Percentiles rank a stretch among this genome's conserved stretches.
phyloP scores from a whole-genome alignment of 2,888 invertebrate species.

The Thecocarcelia acutangulata region DNA sequence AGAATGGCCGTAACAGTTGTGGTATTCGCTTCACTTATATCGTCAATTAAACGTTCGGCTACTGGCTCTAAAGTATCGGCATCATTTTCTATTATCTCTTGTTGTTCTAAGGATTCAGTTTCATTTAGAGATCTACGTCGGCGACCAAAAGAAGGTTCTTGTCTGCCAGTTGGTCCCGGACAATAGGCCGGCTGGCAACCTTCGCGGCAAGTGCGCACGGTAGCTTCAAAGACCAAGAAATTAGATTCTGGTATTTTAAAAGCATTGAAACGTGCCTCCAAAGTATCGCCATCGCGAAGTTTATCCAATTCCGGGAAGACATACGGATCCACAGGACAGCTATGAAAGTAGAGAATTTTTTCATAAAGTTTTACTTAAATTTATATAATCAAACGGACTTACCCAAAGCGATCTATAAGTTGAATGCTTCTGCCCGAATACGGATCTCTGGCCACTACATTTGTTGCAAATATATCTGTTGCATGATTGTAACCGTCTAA shows the following conservation, averaged over 20 bases:
- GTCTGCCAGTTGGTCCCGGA: slow-evolving; percentile 89
- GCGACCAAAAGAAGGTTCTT: slow-evolving; percentile 91
- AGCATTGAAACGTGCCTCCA: slow-evolving; percentile 95
- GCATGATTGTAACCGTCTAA: slow-evolving; percentile 94
- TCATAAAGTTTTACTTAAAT: neutral
- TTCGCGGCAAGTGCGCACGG: slow-evolving; percentile 92
- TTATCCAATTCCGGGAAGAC: slow-evolving; percentile 95
- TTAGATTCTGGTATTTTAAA: slow-evolving; percentile 97
- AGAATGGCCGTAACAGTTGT: slow-evolving; percentile 76
- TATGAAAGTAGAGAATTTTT: slow-evolving; percentile 76
- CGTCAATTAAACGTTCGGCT: slow-evolving; percentile 73
- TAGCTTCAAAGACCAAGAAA: slow-evolving; percentile 95
- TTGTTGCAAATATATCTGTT: slow-evolving; percentile 95
- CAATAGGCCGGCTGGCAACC: slow-evolving; percentile 96
- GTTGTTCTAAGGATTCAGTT: slow-evolving; percentile 70
- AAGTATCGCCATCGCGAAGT: slow-evolving; percentile 91
- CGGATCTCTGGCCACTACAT: slow-evolving; percentile 95
- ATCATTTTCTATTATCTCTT: slow-evolving; percentile 15
- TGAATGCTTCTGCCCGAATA: slow-evolving; percentile 95
- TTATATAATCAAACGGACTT: slow-evolving; percentile 74
- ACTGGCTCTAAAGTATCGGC: slow-evolving; percentile 55
- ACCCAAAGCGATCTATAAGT: slow-evolving; percentile 94
- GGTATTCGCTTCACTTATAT: slow-evolving; percentile 74
- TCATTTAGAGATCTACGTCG: slow-evolving; percentile 83
- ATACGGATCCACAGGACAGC: slow-evolving; percentile 94